Evolutionary conservation across 2,113 vertebrate species (phyloP).

Genomic region (Anolis sagrei): DNA sequence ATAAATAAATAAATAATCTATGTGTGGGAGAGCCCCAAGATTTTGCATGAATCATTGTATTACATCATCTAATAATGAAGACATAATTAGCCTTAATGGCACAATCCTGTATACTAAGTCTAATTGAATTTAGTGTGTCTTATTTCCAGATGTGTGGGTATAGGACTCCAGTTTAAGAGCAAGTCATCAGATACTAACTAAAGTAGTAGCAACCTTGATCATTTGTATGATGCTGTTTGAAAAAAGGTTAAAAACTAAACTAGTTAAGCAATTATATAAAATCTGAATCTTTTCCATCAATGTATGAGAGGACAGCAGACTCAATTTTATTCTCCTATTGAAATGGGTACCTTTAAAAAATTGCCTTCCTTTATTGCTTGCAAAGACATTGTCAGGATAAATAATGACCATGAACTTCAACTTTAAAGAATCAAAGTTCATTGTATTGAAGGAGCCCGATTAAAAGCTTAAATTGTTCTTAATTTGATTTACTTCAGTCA

Average conservation of each 20-base stretch:
- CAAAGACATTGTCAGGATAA: conserved; percentile 63
- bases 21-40: too few relatives aligned
- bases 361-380: conserved; percentile 53
- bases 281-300: conserved; percentile 33
- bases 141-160: not conserved
- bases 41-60: not conserved
- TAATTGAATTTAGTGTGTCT: not conserved
- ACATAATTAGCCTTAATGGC: not conserved
- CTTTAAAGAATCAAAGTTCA: conserved; percentile 64
- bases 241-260: not conserved
- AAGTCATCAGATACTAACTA: not conserved
- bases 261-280: not conserved
- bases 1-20: too few relatives aligned
- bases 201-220: not conserved
- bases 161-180: not conserved
- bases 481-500: conserved; percentile 70
- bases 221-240: not conserved
- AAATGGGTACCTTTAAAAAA: conserved; percentile 29
- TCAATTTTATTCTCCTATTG: conserved; percentile 29
- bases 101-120: not conserved
- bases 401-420: conserved; percentile 73
- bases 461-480: conserved; percentile 72
- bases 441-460: conserved; percentile 58
- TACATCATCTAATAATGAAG: not conserved
- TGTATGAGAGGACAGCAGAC: conserved; percentile 17